These are phyloP conservation scores for Pachymerium ferrugineum DNA, from an alignment of 2,888 invertebrate species.

Conservation along the genomic window DNA sequence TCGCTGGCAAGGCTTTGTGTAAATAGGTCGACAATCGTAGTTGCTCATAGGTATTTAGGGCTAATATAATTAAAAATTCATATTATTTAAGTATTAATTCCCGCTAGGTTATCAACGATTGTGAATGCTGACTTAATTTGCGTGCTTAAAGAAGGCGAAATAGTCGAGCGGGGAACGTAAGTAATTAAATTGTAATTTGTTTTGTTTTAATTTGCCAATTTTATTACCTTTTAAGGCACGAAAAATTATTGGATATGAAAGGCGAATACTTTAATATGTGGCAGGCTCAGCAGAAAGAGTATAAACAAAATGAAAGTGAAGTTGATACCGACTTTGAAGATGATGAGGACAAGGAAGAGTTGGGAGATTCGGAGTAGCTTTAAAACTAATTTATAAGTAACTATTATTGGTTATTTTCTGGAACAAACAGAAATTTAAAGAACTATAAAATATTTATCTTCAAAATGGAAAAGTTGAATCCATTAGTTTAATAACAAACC, in stretches of 20 bases:
- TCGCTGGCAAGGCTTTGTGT: slow-evolving; percentile 70
- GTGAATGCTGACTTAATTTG: slow-evolving; percentile 92
- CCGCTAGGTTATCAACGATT: slow-evolving; percentile 80
- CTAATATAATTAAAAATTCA: too few species aligned
- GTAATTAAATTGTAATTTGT: slow-evolving; percentile 40
- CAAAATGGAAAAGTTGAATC: too few species aligned
- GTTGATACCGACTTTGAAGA: not conserved
- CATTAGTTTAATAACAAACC: too few species aligned
- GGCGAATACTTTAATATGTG: slow-evolving; percentile 89
- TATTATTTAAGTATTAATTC: not conserved
- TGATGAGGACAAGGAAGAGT: not conserved
- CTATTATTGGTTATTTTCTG: too few species aligned
- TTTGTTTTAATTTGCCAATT: slow-evolving; percentile 26
- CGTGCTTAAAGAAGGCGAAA: slow-evolving; percentile 83
- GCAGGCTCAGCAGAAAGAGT: slow-evolving; percentile 69
- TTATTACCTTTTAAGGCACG: slow-evolving; percentile 56
- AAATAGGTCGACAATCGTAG: slow-evolving; percentile 85
- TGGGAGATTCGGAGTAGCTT: not conserved
- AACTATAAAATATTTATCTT: too few species aligned
- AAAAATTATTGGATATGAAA: slow-evolving; percentile 60
- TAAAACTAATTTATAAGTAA: too few species aligned
- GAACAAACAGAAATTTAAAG: too few species aligned
- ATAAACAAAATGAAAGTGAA: slow-evolving; percentile 38
- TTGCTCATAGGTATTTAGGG: slow-evolving; percentile 73
- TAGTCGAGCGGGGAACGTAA: slow-evolving; percentile 81